Conservation (phyloP, 2,797 vertebrate species). For the Bothrops alternatus region DNA sequence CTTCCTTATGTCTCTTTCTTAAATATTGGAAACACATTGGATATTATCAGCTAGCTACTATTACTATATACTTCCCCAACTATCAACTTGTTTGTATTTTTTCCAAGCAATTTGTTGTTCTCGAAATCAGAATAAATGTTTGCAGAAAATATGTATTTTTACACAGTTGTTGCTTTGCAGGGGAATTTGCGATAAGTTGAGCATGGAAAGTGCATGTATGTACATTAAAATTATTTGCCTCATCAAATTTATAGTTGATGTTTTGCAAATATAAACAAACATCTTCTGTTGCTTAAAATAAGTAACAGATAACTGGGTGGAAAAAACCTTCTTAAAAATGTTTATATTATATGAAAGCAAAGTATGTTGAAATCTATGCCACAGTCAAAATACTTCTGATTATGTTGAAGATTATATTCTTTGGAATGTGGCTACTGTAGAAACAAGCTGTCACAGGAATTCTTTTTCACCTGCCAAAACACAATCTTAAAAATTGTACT, state of each 20-base stretch:
- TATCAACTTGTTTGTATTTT: neutral
- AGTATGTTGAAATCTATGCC: neutral
- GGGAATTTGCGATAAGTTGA: neutral
- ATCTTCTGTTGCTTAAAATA: neutral
- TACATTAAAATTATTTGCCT: neutral
- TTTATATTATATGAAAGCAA: neutral
- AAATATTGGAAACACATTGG: neutral
- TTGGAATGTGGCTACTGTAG: slow-evolving; percentile 20
- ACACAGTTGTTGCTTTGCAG: neutral
- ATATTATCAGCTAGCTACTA: neutral
- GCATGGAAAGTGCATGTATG: neutral
- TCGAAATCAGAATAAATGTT: neutral
- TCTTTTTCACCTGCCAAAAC: slow-evolving; percentile 25
- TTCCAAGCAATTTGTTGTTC: neutral
- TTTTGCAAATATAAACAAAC: neutral
- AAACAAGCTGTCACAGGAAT: slow-evolving; percentile 21
- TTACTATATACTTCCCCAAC: neutral
- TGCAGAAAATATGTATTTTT: neutral
- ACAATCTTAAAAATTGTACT: slow-evolving; percentile 25
- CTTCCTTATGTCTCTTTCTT: neutral
- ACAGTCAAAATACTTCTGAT: slow-evolving; percentile 6
- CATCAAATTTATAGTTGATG: neutral
- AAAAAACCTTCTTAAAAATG: neutral
- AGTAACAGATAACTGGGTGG: neutral
- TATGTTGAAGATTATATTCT: slow-evolving; percentile 19